Evolutionary conservation across 2,888 invertebrate species (phyloP), one percentile per base, ranked within the genome.

Genomic region (Agriopis leucophaearia): DNA sequence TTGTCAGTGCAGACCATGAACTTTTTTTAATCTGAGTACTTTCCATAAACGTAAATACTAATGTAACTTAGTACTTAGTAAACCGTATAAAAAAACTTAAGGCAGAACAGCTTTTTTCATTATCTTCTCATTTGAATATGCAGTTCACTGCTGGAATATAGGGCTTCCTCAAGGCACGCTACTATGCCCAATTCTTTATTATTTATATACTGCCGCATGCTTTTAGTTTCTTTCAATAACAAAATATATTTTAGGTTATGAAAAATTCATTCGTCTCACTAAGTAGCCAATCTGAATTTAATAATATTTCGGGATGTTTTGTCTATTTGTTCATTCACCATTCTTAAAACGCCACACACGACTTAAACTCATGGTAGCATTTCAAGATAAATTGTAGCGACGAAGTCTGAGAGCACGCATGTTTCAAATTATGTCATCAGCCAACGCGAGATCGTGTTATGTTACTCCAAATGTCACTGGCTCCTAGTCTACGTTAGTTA

Each of bases 361-460:
- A 70, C 55, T 65, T 61, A 56, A 71, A 74, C 64, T 79, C 75
- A 78, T 80, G 81, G 79, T 81, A 80, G 78, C 78, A 76, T 79
- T 79, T 77, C 74, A 82, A 77, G 79, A 83, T 88, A 85, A 88
- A 81, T 86, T 86, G 87, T 83, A 77, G 80, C 81, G 81, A 77
- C 77, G 84, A 85, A 81, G 81, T 81, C 74, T 73, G 79, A 78
- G 71, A 82, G 79, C 84, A 83, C 86, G 84, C 85, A 85, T 83
- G 84, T 85, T 81, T 85, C 83, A 86, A 87, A 90, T 90, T 87
- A 88, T 91, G 86, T 91, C 91, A 87, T 90, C 90, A 86, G 74
- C 82, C 79, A 79, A 73, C 81, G 80, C 81, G 76, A 82, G 84
- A 84, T 85, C 85, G 83, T 88, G 88, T 88, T 84, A 79, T 85